Evolutionary conservation across 2,888 invertebrate species (phyloP).

Genomic region (Clepsis dumicolana): DNA sequence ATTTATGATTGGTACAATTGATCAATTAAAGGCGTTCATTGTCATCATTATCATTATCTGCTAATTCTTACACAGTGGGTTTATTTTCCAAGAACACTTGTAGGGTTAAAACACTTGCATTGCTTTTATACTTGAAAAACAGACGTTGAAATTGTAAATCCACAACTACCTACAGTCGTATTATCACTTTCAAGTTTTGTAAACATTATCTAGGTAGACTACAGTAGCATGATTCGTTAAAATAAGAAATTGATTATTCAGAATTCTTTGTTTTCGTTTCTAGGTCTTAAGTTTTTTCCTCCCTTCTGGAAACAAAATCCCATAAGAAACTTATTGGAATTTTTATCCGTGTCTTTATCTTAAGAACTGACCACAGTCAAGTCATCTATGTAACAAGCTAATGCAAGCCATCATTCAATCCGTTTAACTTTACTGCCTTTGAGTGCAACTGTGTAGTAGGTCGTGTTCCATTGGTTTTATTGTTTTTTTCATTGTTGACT

Average conservation of each 20-base stretch:
- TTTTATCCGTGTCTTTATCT: conserved; percentile 41
- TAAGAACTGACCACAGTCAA: conserved; percentile 67
- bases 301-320: not conserved
- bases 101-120: not conserved
- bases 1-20: not conserved
- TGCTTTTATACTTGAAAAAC: not conserved
- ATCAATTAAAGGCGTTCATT: not conserved
- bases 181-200: not conserved
- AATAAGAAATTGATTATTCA: no score
- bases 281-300: not conserved
- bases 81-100: not conserved
- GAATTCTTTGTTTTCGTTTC: no score
- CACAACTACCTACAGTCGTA: not conserved
- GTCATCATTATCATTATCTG: not conserved
- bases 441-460: conserved; percentile 23
- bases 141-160: not conserved
- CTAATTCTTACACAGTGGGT: not conserved
- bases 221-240: not conserved
- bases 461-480: conserved; percentile 29
- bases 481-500: conserved; percentile 33
- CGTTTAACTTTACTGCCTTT: conserved; percentile 31
- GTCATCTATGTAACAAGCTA: conserved; percentile 31
- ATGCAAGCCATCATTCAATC: conserved; percentile 23
- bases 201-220: no score
- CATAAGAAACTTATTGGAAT: not conserved